Conservation (phyloP, 2,888 invertebrate species). For the Troglohyphantes excavatus region DNA sequence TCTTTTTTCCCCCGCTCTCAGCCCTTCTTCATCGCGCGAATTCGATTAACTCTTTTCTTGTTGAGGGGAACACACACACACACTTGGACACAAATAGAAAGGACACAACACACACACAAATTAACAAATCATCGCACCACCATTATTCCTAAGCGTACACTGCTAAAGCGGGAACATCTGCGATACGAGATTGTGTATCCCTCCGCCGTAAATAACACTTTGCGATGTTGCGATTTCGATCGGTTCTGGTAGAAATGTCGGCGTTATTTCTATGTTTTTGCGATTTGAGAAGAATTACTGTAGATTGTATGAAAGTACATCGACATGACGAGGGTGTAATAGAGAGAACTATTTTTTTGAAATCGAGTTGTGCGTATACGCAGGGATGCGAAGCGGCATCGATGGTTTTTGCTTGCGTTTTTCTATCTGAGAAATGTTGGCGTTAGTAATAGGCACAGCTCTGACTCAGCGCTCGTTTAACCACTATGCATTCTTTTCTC, state of each 20-base stretch:
- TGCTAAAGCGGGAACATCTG: conserved; percentile 79
- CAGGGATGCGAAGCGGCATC: conserved; percentile 51
- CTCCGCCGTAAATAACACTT: conserved; percentile 64
- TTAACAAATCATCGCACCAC: conserved; percentile 64
- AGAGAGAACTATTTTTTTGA: conserved; percentile 31
- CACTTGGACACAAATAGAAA: conserved; percentile 47
- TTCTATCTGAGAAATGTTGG: conserved; percentile 67
- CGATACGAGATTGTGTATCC: conserved; percentile 68
- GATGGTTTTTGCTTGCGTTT: conserved; percentile 68
- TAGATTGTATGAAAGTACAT: too few species aligned
- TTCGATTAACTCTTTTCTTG: conserved; percentile 27
- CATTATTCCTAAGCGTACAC: conserved; percentile 75
- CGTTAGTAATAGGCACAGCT: conserved; percentile 53
- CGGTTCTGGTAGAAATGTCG: too few species aligned
- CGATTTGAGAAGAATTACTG: background rate
- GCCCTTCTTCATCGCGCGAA: conserved; percentile 48
- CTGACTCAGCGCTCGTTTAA: conserved; percentile 57
- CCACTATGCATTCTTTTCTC: conserved; percentile 35
- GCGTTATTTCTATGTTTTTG: background rate
- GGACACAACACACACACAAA: conserved; percentile 51
- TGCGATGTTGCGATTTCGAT: too few species aligned
- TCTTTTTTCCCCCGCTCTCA: background rate
- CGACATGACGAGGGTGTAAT: background rate
- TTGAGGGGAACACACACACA: conserved; percentile 43
- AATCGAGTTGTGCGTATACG: conserved; percentile 40